Evolutionary conservation across 1,140 invertebrate species (phyloP), one percentile per base, ranked within the genome.

Genomic region (Drosophila tropicalis): DNA sequence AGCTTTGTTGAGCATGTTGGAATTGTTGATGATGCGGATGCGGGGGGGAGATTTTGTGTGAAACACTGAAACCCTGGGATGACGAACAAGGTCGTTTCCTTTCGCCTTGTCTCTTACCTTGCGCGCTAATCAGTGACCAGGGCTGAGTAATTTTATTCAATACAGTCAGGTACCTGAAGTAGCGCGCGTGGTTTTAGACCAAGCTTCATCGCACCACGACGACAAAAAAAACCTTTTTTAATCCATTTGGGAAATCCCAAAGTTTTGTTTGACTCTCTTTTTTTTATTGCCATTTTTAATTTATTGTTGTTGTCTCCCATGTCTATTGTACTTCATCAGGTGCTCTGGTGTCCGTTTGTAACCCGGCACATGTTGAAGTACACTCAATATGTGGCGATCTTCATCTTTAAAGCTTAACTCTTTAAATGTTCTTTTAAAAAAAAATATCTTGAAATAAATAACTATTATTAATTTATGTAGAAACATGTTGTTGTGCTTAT

Each of bases 291-390:
- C 29, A 6, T 29, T 29, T 39, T 39, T 39, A 25, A 56, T 61
- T 44, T 70, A 36, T 29, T 64, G 19, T 41, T 41, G 40, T 29
- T 76, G 80, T 94, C 94, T 94, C 94, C 95, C 96, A 96, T 96
- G 96, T 96, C 96, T 96, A 97, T 98, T 98, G 97, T 98, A 98
- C 97, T 98, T 97, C 97, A 97, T 98, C 97, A 98, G 97, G 97
- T 98, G 97, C 97, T 98, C 97, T 97, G 97, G 97, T 97, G 94
- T 94, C 93, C 13, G 92, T 93, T 90, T 86, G 73, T 77, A 94
- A 96, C 96, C 97, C 96, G 97, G 96, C 96, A 97, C 96, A 96
- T 98, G 96, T 96, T 97, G 97, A 96, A 97, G 97, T 97, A 96
- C 97, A 97, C 94, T 95, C 94, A 95, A 94, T 95, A 94, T 95